A percentile compares a stretch with the other conserved stretches of the same genome.
These are phyloP conservation scores for Orbicella faveolata DNA, from an alignment of 64 coral and sea anemone genomes.

Conservation along the genomic window DNA sequence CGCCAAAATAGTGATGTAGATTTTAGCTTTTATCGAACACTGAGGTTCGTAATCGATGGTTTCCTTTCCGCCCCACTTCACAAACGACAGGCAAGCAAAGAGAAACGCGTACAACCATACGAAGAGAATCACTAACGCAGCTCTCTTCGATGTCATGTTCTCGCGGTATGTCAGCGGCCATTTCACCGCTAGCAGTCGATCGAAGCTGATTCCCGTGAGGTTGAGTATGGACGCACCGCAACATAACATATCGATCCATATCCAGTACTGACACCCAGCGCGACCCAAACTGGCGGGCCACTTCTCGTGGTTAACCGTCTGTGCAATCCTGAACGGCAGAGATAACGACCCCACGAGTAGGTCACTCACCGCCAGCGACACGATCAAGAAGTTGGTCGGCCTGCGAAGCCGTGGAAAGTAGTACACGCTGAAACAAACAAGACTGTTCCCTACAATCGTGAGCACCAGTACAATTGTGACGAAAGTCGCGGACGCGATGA, in stretches of 20 bases:
- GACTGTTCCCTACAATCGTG: slow-evolving; percentile 86
- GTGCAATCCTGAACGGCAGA: slow-evolving; percentile 79
- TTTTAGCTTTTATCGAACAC: slow-evolving; percentile 72
- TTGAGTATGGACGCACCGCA: slow-evolving; percentile 89
- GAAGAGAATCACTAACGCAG: slow-evolving; percentile 59
- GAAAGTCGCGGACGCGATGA: slow-evolving; percentile 77
- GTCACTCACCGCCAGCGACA: slow-evolving; percentile 88
- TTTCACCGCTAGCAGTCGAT: slow-evolving; percentile 83
- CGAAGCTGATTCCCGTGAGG: slow-evolving; percentile 79
- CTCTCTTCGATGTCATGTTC: slow-evolving; percentile 76
- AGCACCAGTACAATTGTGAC: slow-evolving; percentile 75
- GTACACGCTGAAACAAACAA: slow-evolving; percentile 87
- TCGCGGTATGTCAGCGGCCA: slow-evolving; percentile 85
- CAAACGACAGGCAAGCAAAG: slow-evolving; percentile 68
- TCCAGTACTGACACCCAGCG: slow-evolving; percentile 90
- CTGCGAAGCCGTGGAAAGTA: slow-evolving; percentile 82
- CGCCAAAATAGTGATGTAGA: slow-evolving; percentile 87
- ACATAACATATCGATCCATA: slow-evolving; percentile 91
- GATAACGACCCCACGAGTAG: slow-evolving; percentile 77
- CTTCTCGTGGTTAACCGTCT: slow-evolving; percentile 61
- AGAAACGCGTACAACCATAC: slow-evolving; percentile 77
- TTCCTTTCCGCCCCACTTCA: slow-evolving; percentile 73
- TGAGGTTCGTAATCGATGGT: slow-evolving; percentile 47
- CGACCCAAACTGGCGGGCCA: slow-evolving; percentile 55
- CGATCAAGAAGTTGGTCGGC: slow-evolving; percentile 87